These are phyloP conservation scores for Ips typographus DNA, from an alignment of 1,140 invertebrate genomes.

Conservation along the genomic window DNA sequence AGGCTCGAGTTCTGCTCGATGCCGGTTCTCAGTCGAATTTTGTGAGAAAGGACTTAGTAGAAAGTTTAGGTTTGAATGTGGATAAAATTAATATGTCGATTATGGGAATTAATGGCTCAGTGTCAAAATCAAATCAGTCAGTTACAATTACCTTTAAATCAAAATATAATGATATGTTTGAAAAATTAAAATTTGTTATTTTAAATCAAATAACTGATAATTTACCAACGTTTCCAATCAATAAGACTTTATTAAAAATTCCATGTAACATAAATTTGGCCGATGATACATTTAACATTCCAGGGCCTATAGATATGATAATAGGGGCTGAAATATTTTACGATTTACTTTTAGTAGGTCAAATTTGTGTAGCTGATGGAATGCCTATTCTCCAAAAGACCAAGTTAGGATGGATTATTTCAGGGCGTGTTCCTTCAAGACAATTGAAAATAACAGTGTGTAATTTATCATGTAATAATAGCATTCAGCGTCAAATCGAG, in stretches of 20 bases:
- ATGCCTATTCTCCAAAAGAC: not conserved
- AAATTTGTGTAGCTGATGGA: too few relatives aligned
- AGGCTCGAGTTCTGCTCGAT: not conserved
- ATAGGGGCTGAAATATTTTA: conserved; percentile 7
- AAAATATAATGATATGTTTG: not conserved
- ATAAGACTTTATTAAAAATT: not conserved
- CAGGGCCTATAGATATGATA: too few relatives aligned
- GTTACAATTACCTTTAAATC: not conserved
- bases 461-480: too few relatives aligned
- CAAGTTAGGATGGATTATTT: not conserved
- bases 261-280: too few relatives aligned
- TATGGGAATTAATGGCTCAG: not conserved
- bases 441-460: too few relatives aligned
- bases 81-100: not conserved
- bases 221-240: not conserved
- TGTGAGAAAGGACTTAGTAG: not conserved
- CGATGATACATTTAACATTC: too few relatives aligned
- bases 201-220: not conserved
- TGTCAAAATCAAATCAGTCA: not conserved
- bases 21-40: not conserved
- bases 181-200: not conserved
- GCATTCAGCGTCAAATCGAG: not conserved
- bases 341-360: not conserved
- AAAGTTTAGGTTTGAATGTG: not conserved
- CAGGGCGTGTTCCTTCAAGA: not conserved